phyloP scores from a whole-genome alignment of 2,797 vertebrate genomes.

The Anableps anableps region DNA sequence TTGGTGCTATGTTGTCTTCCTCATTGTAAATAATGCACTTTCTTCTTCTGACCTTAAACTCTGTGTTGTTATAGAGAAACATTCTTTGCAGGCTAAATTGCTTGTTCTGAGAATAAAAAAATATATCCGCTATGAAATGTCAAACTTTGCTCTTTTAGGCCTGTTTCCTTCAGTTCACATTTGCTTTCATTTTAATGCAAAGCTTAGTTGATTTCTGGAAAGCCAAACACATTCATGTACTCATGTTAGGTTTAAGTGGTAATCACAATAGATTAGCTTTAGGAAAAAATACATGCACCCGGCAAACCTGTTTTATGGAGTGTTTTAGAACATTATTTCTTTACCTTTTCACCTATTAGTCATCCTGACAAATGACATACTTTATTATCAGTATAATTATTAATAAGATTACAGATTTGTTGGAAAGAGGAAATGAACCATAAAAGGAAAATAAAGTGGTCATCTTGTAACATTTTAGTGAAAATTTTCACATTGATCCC shows the following conservation, averaged over 20 bases:
- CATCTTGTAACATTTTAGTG: slow-evolving; percentile 10
- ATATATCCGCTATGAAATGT: neutral
- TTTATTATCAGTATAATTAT: neutral
- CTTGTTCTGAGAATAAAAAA: neutral
- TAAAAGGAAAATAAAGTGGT: slow-evolving; percentile 22
- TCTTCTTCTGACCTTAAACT: neutral
- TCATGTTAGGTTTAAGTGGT: neutral
- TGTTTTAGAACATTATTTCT: neutral
- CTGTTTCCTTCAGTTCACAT: neutral
- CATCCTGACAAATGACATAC: neutral
- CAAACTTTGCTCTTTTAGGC: neutral
- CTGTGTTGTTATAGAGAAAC: neutral
- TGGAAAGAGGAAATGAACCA: neutral
- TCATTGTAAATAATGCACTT: neutral
- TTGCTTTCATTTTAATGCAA: neutral
- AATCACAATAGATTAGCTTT: neutral
- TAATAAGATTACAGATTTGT: neutral
- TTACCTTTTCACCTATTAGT: neutral
- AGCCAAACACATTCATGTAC: neutral
- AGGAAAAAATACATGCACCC: neutral
- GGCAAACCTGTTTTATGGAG: neutral
- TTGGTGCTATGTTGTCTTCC: neutral
- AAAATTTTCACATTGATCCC: slow-evolving; percentile 45
- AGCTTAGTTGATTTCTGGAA: neutral
- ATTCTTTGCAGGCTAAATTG: neutral